Base-by-base conservation (phyloP, 2,113 vertebrate genomes). In the Stegostoma tigrinum region DNA sequence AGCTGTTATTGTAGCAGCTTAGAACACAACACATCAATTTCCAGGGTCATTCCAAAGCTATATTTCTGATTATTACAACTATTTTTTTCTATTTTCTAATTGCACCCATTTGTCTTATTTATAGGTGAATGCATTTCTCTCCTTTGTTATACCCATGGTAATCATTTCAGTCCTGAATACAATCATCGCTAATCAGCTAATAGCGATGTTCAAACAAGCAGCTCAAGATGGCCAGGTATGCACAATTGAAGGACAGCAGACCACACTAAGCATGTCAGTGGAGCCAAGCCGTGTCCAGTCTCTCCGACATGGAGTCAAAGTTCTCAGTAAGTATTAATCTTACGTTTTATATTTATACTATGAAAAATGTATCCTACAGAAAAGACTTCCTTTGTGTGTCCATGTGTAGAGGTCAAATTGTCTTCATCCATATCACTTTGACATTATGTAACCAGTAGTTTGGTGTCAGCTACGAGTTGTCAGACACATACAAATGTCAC, bases 111-210 rank as follows among this genome's bases (percentile, higher is more conserved):
- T 78, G 30, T 95, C 78, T 95, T 64, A 68, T 34, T 67, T 1
- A 5, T 98, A 99, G 99, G 97, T 98, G 7, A 99, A 99, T 42
- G 98, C 98, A 0, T 98, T 99, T 96, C 97, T 98, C 97, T 99
- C 99, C 96, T 99, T 99, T 0, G 96, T 99, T 95, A 97, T 99
- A 93, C 99, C 99, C 86, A 99, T 99, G 99, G 97, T 97, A 0
- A 97, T 98, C 97, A 99, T 99, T 95, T 99, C 99, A 0, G 96
- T 97, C 95, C 97, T 99, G 96, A 99, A 99, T 96, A 98, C 98
- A 38, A 55, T 99, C 97, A 99, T 99, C 0, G 99, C 99, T 97
- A 99, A 98, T 97, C 99, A 99, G 97, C 98, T 99, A 96, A 97
- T 99, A 19, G 96, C 97, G 85, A 99, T 99, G 99, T 99, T 98